Evolutionary conservation across 2,797 vertebrate species (phyloP), one percentile per base, ranked within the genome.

Genomic region (Heteromormyrus szaboi): DNA sequence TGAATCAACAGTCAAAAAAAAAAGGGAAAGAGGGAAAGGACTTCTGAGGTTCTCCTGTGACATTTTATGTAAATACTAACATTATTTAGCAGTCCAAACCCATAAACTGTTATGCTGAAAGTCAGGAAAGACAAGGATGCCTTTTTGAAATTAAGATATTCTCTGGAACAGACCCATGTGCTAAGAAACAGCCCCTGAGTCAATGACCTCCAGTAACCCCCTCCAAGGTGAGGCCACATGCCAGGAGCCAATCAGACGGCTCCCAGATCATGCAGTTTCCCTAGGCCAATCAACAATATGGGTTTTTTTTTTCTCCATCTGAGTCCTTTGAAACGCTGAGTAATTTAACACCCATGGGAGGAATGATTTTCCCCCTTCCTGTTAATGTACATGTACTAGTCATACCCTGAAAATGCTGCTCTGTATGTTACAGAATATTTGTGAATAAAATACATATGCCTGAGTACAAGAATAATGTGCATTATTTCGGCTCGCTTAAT

Each of bases 231-330:
- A 85, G 83, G 83, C 83, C 83, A 85, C 83, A 51, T 33, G 46
- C 83, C 83, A 51, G 46, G 46, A 85, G 50, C 83, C 83, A 85
- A 85, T 85, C 83, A 51, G 46, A 50, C 22, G 83, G 44, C 83
- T n/a, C 83, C 83, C n/a, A 53, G 50, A 85, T 85, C 83, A 85
- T 85, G 83, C 83, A 85, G 83, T 51, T 53, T 53, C 83, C 50
- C 46, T 85, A 29, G 25, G 83, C 83, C 83, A 85, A 85, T 85
- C 83, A 51, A 50, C n/a, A 51, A 29, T 53, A 50, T 29, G 33
- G 72, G 72, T 79, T 79, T 79, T 79, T 79, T 79, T 79, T 2
- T 37, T 37, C 72, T 25, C 72, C 37, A 1, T 37, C 68, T 4
- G 3, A 79, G 37, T 41, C 72, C 25, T 44, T 79, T 79, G 72